phyloP scores from a whole-genome alignment of 2,113 vertebrate species.

The Isurus oxyrinchus region DNA sequence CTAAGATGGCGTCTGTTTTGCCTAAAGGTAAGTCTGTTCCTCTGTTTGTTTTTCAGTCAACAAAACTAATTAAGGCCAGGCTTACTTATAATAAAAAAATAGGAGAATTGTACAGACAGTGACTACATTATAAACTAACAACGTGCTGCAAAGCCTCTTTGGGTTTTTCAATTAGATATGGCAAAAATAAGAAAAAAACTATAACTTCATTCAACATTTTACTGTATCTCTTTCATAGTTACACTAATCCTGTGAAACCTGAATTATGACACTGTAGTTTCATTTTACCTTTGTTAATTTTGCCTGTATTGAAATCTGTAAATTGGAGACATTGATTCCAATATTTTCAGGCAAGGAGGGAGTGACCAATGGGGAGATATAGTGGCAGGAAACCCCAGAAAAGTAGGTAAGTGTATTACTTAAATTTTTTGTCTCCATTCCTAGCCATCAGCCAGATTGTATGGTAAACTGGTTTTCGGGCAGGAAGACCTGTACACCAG shows the following conservation, averaged over 20 bases:
- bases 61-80: background rate
- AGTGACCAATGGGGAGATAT: background rate
- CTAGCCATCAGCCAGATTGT: background rate
- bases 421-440: background rate
- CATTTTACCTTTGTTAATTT: background rate
- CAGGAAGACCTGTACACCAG: background rate
- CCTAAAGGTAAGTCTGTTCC: constrained; percentile 19
- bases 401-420: background rate
- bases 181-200: background rate
- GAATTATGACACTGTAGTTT: background rate
- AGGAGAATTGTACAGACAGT: background rate
- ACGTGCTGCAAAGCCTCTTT: background rate
- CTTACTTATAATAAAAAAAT: background rate
- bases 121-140: background rate
- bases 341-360: background rate
- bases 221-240: background rate
- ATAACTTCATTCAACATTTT: background rate
- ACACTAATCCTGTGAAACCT: background rate
- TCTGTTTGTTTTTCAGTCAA: background rate
- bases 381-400: background rate
- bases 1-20: background rate
- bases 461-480: background rate
- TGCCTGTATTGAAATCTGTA: background rate
- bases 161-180: background rate
- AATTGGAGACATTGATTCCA: background rate